These are phyloP conservation scores for Acyrthosiphon pisum DNA, from an alignment of 1,140 invertebrate species.

Conservation along the genomic window DNA sequence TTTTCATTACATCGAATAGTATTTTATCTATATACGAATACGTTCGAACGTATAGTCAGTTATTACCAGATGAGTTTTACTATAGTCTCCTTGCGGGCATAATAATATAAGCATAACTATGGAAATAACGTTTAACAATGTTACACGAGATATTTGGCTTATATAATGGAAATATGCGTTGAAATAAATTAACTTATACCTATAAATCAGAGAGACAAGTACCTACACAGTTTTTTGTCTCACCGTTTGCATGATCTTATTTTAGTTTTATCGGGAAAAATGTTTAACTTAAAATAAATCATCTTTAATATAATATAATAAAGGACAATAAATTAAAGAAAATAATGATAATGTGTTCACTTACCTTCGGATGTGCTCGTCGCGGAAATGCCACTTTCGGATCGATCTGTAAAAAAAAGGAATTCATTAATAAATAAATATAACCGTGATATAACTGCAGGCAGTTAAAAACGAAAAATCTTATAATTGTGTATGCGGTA, in stretches of 20 bases:
- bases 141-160: background rate
- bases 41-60: background rate
- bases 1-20: background rate
- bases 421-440: background rate
- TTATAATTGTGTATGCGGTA: background rate
- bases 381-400: conserved; percentile 99
- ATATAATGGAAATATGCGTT: background rate
- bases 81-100: background rate
- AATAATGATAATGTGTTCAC: background rate
- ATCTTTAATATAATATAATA: background rate
- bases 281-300: background rate
- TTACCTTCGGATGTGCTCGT: conserved; percentile 97
- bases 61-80: background rate
- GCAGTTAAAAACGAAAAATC: background rate
- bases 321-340: background rate
- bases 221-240: background rate
- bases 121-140: background rate
- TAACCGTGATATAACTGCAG: background rate
- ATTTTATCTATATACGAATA: background rate
- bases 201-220: background rate
- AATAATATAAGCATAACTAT: background rate
- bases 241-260: background rate
- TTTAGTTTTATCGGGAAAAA: background rate
- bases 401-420: conserved; percentile 85
- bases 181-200: background rate